A percentile compares a stretch with the other conserved stretches of the same genome.
Conservation (phyloP, 2,888 invertebrate genomes). For the Nasonovia ribisnigri region DNA sequence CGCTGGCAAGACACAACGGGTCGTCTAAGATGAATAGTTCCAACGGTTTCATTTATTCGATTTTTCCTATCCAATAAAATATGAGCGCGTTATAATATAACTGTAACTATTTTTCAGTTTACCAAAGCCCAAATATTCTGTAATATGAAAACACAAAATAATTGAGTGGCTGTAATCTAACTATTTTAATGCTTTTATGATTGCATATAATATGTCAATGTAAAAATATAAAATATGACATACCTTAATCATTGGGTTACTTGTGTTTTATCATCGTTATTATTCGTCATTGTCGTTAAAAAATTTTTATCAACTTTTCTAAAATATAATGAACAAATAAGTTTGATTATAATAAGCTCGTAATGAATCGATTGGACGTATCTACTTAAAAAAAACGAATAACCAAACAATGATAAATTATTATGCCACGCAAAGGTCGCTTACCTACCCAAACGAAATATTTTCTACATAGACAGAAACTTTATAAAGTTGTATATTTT, state of each 20-base stretch:
- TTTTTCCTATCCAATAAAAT: neutral
- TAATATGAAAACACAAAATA: neutral
- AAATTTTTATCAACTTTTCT: neutral
- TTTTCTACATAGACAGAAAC: neutral
- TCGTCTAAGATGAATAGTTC: neutral
- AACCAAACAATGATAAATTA: neutral
- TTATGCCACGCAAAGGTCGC: neutral
- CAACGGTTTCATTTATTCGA: neutral
- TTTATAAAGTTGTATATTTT: neutral
- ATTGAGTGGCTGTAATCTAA: neutral
- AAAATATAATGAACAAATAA: neutral
- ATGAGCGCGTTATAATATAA: too few relatives aligned
- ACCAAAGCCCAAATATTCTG: neutral
- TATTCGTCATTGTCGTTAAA: neutral
- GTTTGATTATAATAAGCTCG: neutral
- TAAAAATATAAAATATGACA: neutral
- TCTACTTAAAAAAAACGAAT: neutral
- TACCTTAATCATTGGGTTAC: neutral
- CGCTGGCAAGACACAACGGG: neutral
- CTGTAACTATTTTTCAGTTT: too few relatives aligned
- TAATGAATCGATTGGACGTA: neutral
- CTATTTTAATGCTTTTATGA: neutral
- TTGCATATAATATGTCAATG: neutral
- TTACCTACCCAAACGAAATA: neutral
- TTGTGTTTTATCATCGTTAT: neutral